Evolutionary conservation across 2,797 vertebrate genomes (phyloP).

Genomic region (Ctenosaura bakeri): DNA sequence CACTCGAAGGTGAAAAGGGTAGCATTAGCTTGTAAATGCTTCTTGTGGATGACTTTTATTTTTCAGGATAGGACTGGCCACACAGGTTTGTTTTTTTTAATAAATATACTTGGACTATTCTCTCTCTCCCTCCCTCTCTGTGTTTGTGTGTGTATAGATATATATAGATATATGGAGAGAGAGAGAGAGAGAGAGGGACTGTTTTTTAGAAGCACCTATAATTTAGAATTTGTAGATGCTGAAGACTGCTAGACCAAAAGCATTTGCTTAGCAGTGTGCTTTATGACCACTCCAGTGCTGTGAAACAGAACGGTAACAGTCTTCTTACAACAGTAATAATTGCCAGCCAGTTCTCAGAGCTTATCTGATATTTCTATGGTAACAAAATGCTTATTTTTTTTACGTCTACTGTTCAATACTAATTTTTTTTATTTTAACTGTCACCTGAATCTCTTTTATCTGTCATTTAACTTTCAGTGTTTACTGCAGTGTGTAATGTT

Average conservation of each 20-base stretch:
- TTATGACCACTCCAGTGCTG: neutral
- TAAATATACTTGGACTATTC: too few species aligned
- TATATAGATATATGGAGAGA: too few species aligned
- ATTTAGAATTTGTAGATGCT: neutral
- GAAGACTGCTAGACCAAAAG: constrained; percentile 14
- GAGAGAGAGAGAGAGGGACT: too few species aligned
- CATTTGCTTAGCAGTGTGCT: neutral
- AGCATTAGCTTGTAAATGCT: neutral
- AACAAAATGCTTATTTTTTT: neutral
- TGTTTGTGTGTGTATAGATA: too few species aligned
- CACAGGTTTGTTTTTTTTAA: neutral
- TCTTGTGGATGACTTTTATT: neutral
- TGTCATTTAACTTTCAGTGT: neutral
- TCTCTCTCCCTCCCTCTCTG: too few species aligned
- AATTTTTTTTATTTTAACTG: neutral
- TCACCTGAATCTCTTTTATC: constrained; percentile 23
- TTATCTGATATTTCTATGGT: constrained; percentile 27
- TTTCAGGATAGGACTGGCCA: neutral
- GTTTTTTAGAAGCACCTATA: neutral
- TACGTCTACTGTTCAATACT: neutral
- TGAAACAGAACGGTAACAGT: neutral
- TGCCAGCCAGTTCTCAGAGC: neutral
- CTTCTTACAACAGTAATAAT: constrained; percentile 29
- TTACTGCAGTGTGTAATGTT: neutral
- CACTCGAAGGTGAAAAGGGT: neutral